Percentiles rank a stretch among this genome's conserved stretches.
phyloP scores from a whole-genome alignment of 2,113 vertebrate species.

The Cercopithecus mona region DNA sequence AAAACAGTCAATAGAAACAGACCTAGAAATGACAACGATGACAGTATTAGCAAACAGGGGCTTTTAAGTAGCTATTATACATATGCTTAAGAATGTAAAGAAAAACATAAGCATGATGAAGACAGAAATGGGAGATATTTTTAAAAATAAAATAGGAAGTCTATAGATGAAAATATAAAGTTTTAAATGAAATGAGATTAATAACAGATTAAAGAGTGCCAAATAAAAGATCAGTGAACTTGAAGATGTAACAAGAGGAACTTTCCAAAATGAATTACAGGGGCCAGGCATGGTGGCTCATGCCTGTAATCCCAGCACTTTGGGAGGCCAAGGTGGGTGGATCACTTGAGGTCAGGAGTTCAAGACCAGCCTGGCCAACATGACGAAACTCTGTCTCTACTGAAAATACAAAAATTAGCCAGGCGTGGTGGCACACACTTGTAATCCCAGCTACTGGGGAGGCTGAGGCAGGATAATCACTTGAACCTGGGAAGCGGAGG shows the following conservation, averaged over 20 bases:
- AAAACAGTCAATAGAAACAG: slow-evolving; percentile 6
- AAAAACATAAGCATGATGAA: background rate
- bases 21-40: background rate
- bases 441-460: no score
- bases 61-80: background rate
- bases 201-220: background rate
- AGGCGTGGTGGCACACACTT: no score
- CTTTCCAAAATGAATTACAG: background rate
- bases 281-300: no score
- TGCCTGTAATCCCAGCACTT: no score
- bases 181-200: slow-evolving; percentile 1
- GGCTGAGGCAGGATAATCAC: no score
- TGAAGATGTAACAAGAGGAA: background rate
- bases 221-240: slow-evolving; percentile 6
- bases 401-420: no score
- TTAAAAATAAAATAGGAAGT: background rate
- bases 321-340: no score
- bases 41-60: background rate
- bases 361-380: no score
- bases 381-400: no score
- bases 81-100: background rate
- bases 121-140: background rate
- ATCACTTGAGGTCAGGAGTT: no score
- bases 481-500: no score
- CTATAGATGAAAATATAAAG: background rate